Base-by-base conservation (phyloP, 1,140 invertebrate species). In the Spodoptera frugiperda region DNA sequence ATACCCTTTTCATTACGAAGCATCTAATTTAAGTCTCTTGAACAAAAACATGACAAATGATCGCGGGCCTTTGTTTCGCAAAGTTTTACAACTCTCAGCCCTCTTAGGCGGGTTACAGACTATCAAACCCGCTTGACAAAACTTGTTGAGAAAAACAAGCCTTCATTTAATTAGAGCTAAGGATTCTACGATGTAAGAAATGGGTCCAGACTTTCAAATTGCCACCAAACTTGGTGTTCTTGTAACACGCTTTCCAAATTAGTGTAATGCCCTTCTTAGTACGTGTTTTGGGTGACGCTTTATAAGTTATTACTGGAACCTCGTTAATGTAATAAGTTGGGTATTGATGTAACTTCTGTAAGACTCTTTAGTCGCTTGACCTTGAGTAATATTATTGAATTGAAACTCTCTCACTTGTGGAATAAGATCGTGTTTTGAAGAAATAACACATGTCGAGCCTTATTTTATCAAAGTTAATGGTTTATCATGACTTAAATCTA, bases 1-100 rank as follows among this genome's bases (percentile, higher is more conserved):
- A 72, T 72, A 72, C 68, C 68, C 68, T 55, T 72, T 72, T 72
- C 68, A 72, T 72, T 72, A 46, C 30, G 53, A 72, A 11, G 51
- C 68, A 54, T 72, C 53, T 72, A 72, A 72, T 72, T 72, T 72
- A 72, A 72, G 68, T 72, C 68, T 71, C 39, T n/a, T 25, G 65
- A 72, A 72, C 68, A 72, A 72, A 72, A 72, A 72, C 68, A 72
- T 72, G 68, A 72, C 68, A 72, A 72, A 72, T 57, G 68, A 72
- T 72, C 68, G 33, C 12, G 33, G 68, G 51, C 48, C 53, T 72
- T 72, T 72, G 68, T 72, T 72, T 70, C 65, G 30, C 17, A 17
- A 55, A 72, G 68, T 72, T 72, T 55, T 33, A 19, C 17, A 57
- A 72, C 65, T 70, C 65, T 70, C 49, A 49, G 68, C 14, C 44